Base-by-base conservation (phyloP, 2,888 invertebrate genomes). In the Serripes groenlandicus region DNA sequence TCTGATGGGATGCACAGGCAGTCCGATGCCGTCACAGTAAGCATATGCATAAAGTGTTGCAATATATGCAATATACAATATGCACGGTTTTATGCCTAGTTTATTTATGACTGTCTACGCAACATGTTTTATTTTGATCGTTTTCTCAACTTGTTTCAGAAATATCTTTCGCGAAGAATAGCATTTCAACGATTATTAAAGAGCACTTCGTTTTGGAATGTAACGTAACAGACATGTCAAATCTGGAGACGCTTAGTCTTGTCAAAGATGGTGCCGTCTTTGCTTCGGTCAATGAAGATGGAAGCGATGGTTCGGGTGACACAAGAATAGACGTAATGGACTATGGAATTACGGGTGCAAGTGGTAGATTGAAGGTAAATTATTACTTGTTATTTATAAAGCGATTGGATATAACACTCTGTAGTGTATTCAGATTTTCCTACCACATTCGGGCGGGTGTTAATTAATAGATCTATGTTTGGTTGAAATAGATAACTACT, bases 71-170 rank as follows among this genome's bases (percentile, higher is more conserved):
- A n/a, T n/a, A n/a, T n/a, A n/a, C n/a, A n/a, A n/a, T n/a, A n/a
- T n/a, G n/a, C n/a, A n/a, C n/a, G n/a, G n/a, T n/a, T n/a, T n/a
- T n/a, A n/a, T n/a, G n/a, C n/a, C n/a, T n/a, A n/a, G n/a, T n/a
- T n/a, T n/a, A n/a, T 42, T 42, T 42, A 42, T 42, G 18, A 15
- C 9, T 42, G 11, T 15, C 18, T 42, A 42, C 42, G 9, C 11
- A 42, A 15, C 42, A 42, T 42, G 42, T 9, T 42, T 42, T 9
- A 42, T 42, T 42, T 9, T 42, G n/a, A n/a, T n/a, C n/a, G n/a
- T n/a, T n/a, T n/a, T n/a, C n/a, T n/a, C n/a, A 56, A 18, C 32
- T 64, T 34, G 4, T 66, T 66, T 28, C 42, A 66, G 66, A 23
- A 15, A 42, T 66, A 66, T 66, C 26, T 3, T 66, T 66, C 23